Evolutionary conservation across 2,797 vertebrate genomes (phyloP), one percentile per base, ranked within the genome.

Genomic region (Champsocephalus esox): DNA sequence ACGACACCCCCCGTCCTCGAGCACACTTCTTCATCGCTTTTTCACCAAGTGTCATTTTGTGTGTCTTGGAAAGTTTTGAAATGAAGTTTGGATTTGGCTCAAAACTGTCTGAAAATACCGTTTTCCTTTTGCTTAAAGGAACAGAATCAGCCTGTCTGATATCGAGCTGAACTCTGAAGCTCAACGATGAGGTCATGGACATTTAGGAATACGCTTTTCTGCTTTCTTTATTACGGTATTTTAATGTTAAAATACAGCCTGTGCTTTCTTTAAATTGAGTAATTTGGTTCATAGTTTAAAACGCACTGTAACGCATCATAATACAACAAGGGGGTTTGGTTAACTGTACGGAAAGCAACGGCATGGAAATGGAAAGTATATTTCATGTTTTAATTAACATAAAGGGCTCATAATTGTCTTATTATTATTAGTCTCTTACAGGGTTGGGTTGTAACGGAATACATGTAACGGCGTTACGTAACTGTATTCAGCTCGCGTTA

Each of bases 301-400:
- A 28, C 28, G 5, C 28, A 28, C 28, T 28, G 28, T 28, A 5
- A 28, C 28, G 12, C 19, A 14, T 9, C 9, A 38, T 38, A 38
- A 38, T 9, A 38, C 8, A 38, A 9, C 1, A 0, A 38, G 9
- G 34, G 17, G 28, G 48, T 34, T 13, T 12, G 10, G 0, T 5
- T 32, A 11, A 21, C 14, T 63, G 14, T 10, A 9, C 2, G 43
- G n/a, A 59, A 48, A 21, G 9, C 2, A 41, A 9, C 28, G 34
- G 43, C 11, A 41, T 14, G 61, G 46, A 9, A 41, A 12, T 56
- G 60, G 34, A 9, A 60, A 46, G 41, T 62, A 50, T 45, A 46
- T 68, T 58, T 69, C 45, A 74, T 46, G 48, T 12, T 19, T 45
- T n/a, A 12, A 24, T 50, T 41, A 63, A 62, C n/a, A 0, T 17